phyloP scores from a whole-genome alignment of 2,888 invertebrate genomes.

The Helobdella robusta region DNA sequence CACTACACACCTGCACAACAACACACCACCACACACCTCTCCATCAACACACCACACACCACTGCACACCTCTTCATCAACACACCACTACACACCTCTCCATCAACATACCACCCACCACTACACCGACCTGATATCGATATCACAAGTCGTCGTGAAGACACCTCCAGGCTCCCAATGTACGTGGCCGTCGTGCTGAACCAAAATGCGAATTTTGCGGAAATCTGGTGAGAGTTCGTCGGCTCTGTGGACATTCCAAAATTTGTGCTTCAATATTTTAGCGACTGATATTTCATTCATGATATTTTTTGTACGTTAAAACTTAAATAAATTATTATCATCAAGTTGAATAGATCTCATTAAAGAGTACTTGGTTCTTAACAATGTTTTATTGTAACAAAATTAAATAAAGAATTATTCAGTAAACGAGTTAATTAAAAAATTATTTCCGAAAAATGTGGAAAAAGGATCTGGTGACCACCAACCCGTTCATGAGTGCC shows the following conservation, averaged over 20 bases:
- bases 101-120: too few species aligned
- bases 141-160: constrained; percentile 36
- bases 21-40: too few species aligned
- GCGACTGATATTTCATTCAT: too few species aligned
- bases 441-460: background rate
- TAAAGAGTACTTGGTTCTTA: too few species aligned
- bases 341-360: too few species aligned
- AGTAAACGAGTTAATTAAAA: background rate
- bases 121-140: too few species aligned
- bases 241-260: constrained; percentile 30
- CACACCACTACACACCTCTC: too few species aligned
- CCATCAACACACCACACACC: too few species aligned
- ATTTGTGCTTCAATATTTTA: background rate
- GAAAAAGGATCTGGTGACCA: background rate
- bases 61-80: too few species aligned
- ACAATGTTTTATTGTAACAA: background rate
- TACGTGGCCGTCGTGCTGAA: constrained; percentile 32
- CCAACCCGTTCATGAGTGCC: constrained; percentile 24
- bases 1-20: too few species aligned
- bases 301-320: too few species aligned
- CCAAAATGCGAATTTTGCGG: constrained; percentile 34
- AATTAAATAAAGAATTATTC: background rate
- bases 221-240: constrained; percentile 36
- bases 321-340: too few species aligned
- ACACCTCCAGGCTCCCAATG: constrained; percentile 37